Percentiles rank a stretch among this genome's conserved stretches.
phyloP scores from a whole-genome alignment of 2,113 vertebrate species.

The Bothrops jararaca region DNA sequence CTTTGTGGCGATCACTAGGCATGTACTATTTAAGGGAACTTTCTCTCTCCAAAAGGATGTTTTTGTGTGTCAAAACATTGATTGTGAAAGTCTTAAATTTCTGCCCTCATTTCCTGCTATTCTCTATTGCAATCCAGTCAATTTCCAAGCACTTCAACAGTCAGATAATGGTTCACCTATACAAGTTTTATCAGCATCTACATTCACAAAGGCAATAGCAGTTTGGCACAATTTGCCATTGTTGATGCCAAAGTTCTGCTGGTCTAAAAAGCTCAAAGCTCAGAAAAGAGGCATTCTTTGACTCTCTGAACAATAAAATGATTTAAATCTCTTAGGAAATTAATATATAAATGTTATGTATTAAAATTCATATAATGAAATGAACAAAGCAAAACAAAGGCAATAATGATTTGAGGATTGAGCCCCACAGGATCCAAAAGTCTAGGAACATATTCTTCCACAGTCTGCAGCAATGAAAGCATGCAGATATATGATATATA shows the following conservation, averaged over 20 bases:
- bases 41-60: neutral
- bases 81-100: neutral
- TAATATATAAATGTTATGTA: neutral
- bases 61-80: slow-evolving; percentile 3
- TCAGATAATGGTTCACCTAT: slow-evolving; percentile 7
- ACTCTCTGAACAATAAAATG: neutral
- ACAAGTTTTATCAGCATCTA: neutral
- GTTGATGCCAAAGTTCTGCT: neutral
- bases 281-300: neutral
- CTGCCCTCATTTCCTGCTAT: neutral
- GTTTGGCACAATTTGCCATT: slow-evolving; percentile 28
- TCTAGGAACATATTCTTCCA: neutral
- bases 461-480: neutral
- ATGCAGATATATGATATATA: neutral
- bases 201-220: slow-evolving; percentile 14
- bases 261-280: neutral
- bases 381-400: neutral
- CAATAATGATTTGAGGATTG: neutral
- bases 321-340: neutral
- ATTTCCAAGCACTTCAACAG: neutral
- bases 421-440: neutral
- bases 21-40: neutral
- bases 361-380: neutral
- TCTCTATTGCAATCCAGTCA: neutral
- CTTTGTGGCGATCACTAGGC: neutral